Conservation (phyloP, 2,888 invertebrate genomes). For the Pterobdella sp. region DNA sequence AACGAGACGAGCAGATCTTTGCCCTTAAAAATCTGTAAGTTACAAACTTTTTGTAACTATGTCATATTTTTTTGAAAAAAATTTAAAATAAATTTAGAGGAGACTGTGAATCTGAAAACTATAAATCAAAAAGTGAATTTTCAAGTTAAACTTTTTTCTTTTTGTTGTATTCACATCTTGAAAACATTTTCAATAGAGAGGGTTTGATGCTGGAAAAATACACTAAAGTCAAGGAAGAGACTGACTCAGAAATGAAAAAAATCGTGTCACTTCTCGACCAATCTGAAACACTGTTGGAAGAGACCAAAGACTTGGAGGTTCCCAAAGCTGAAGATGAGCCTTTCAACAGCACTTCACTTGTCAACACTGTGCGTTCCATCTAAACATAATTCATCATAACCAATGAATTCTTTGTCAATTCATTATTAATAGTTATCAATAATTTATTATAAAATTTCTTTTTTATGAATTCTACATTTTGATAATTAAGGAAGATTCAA, state of each 20-base stretch:
- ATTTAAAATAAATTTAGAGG: no score
- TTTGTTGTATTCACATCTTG: no score
- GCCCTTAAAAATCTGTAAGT: constrained; percentile 3
- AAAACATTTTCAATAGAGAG: no score
- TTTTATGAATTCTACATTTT: no score
- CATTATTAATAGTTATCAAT: not conserved
- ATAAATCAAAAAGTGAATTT: no score
- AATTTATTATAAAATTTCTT: no score
- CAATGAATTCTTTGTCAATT: not conserved
- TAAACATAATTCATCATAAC: no score
- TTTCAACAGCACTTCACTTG: not conserved
- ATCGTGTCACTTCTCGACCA: not conserved
- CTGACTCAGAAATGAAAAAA: not conserved
- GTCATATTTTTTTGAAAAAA: no score
- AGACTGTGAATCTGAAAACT: no score
- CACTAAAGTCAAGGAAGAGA: not conserved
- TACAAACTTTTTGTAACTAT: no score
- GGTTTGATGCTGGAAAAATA: not conserved
- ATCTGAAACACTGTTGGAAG: not conserved
- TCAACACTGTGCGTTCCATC: not conserved
- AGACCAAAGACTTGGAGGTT: not conserved
- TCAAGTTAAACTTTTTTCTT: no score
- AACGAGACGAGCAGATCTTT: not conserved
- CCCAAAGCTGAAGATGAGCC: not conserved
- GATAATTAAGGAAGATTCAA: no score